Conservation (phyloP, 1,140 invertebrate genomes). For the Sycophaga agraensis region DNA sequence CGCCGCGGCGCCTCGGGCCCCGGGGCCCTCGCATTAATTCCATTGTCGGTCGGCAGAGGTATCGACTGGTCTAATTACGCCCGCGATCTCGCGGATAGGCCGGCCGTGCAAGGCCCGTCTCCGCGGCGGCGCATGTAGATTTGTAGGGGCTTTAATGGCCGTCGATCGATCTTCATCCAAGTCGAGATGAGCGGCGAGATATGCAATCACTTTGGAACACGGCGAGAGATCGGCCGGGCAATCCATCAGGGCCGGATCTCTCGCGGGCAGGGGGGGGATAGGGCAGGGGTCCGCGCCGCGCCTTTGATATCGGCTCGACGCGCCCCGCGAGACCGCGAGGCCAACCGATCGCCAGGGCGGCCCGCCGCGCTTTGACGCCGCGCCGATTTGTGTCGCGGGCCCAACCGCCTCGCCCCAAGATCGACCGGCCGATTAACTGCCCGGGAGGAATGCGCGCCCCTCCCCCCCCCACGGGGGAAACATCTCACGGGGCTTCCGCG, state of each 20-base stretch:
- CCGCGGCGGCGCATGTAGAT: conserved; percentile 34
- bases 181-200: conserved; percentile 47
- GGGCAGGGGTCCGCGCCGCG: background rate
- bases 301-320: too few relatives aligned
- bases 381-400: too few relatives aligned
- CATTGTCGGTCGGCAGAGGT: conserved; percentile 27
- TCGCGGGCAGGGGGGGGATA: background rate
- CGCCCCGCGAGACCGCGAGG: too few relatives aligned
- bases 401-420: too few relatives aligned
- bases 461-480: too few relatives aligned
- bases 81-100: conserved; percentile 31
- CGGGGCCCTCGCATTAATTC: conserved; percentile 26
- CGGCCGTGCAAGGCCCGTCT: conserved; percentile 17
- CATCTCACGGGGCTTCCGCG: too few relatives aligned
- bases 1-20: too few relatives aligned
- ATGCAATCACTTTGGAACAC: conserved; percentile 48
- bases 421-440: too few relatives aligned
- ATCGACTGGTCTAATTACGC: conserved; percentile 32
- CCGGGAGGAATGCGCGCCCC: too few relatives aligned
- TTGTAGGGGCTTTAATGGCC: conserved; percentile 41
- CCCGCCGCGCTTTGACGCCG: too few relatives aligned
- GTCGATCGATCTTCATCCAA: conserved; percentile 48
- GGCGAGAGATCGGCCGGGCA: conserved; percentile 42
- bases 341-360: too few relatives aligned
- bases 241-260: conserved; percentile 40